These are phyloP conservation scores for Drosophila vallismaia DNA, from an alignment of 2,888 invertebrate genomes.

Conservation along the genomic window DNA sequence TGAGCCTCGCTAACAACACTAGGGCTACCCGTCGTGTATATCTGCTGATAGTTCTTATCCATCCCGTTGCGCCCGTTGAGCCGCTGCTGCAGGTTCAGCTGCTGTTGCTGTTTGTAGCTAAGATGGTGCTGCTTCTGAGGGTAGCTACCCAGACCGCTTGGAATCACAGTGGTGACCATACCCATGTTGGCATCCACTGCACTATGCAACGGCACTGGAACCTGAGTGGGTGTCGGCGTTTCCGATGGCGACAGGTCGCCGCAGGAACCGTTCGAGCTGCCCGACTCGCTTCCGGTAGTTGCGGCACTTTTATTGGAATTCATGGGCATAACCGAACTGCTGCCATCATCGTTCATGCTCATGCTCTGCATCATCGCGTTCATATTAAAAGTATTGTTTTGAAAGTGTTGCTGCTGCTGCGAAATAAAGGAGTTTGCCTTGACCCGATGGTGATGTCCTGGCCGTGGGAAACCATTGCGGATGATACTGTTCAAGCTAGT, in stretches of 20 bases:
- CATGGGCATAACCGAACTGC: constrained; percentile 37
- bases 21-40: constrained; percentile 67
- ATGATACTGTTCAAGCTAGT: constrained; percentile 80
- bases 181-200: constrained; percentile 53
- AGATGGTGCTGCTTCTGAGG: constrained; percentile 75
- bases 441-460: constrained; percentile 78
- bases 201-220: constrained; percentile 63
- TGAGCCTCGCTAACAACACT: constrained; percentile 56
- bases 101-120: constrained; percentile 81
- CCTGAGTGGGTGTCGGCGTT: constrained; percentile 75
- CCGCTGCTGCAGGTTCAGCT: constrained; percentile 78
- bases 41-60: constrained; percentile 65
- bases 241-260: constrained; percentile 83
- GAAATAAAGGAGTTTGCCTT: constrained; percentile 81
- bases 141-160: constrained; percentile 30
- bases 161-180: constrained; percentile 56
- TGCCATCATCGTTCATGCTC: constrained; percentile 60
- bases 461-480: constrained; percentile 82
- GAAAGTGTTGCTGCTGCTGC: constrained; percentile 78
- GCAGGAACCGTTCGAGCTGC: constrained; percentile 83
- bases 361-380: constrained; percentile 80
- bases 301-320: constrained; percentile 77
- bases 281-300: constrained; percentile 82
- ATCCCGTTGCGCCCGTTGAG: constrained; percentile 81
- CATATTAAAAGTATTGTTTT: constrained; percentile 69